These are phyloP conservation scores for Pseudomyrmex pallidus DNA, from an alignment of 1,140 invertebrate genomes.

Conservation along the genomic window DNA sequence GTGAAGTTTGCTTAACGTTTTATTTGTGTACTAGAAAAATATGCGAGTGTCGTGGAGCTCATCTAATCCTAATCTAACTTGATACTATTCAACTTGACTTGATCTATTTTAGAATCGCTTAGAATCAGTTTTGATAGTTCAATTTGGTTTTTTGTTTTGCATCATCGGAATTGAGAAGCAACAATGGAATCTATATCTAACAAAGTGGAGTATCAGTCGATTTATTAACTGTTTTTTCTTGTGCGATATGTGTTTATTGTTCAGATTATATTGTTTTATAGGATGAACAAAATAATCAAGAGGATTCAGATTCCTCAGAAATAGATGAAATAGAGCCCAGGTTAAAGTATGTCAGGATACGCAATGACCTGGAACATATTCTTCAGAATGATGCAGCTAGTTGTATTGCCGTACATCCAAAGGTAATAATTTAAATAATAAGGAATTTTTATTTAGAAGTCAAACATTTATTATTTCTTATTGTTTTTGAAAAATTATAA, in stretches of 20 bases:
- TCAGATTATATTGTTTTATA: conserved; percentile 49
- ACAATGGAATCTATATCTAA: conserved; percentile 63
- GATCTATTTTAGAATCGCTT: neutral
- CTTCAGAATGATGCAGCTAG: conserved; percentile 95
- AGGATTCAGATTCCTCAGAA: conserved; percentile 84
- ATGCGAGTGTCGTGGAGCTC: neutral
- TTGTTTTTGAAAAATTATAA: neutral
- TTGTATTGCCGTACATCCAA: conserved; percentile 96
- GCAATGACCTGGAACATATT: conserved; percentile 94
- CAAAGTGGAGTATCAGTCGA: conserved; percentile 44
- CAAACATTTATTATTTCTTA: neutral
- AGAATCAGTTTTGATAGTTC: conserved; percentile 18
- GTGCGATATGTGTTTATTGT: neutral
- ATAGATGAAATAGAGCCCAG: conserved; percentile 94
- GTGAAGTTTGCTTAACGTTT: too few relatives aligned
- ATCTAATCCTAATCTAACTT: neutral
- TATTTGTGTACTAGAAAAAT: neutral
- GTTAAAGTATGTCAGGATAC: conserved; percentile 95
- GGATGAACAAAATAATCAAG: conserved; percentile 76
- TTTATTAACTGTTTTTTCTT: neutral
- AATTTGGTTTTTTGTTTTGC: neutral
- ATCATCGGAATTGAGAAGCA: neutral
- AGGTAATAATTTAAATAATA: conserved; percentile 86
- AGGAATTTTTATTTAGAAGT: conserved; percentile 36
- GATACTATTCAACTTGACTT: neutral